Base-by-base conservation (phyloP, 2,113 vertebrate genomes). In the Falcunculus frontatus region DNA sequence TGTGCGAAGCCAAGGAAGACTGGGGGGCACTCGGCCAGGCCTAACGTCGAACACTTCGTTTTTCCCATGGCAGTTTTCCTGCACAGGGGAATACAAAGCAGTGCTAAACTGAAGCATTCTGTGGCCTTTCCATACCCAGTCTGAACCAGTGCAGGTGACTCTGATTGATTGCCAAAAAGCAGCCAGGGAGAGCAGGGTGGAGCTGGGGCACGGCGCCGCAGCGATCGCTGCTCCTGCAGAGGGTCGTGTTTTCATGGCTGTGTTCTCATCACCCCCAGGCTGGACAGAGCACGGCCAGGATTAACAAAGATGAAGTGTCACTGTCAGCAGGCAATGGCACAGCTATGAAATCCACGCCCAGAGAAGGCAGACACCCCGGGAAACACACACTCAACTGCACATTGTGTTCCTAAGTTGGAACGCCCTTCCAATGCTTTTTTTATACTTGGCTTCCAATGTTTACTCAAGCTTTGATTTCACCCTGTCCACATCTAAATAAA, bases 161-260 rank as follows among this genome's bases (percentile, higher is more conserved):
- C n/a, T 7, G 22, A 4, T 1, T 4, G 17, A 9, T 1, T 4
- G 44, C 10, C 57, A 26, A 16, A 60, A 42, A 1, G 17, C n/a
- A 4, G n/a, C 7, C 27, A 3, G 32, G 47, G 55, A 39, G 57
- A 35, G 5, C 6, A 2, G 25, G 47, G 35, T 30, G 35, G 47
- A 39, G 75, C 81, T 19, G 56, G 95, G 62, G 60, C 56, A 81
- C 3, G 2, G 19, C 20, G 19, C 53, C 29, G 2, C 68, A 55
- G 77, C 60, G 20, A 13, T 75, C 62, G 53, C 4, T n/a, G n/a
- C 62, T 94, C 88, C 77, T 64, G 13, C 21, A 64, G 32, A 84
- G 92, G 2, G 70, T 49, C 2, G 5, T 20, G 56, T 46, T 87
- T 39, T 53, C 79, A 27, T 10, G 79, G 50, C 55, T n/a, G 42